Conservation (phyloP, 1,140 invertebrate species). For the Geopemphigus sp. region DNA sequence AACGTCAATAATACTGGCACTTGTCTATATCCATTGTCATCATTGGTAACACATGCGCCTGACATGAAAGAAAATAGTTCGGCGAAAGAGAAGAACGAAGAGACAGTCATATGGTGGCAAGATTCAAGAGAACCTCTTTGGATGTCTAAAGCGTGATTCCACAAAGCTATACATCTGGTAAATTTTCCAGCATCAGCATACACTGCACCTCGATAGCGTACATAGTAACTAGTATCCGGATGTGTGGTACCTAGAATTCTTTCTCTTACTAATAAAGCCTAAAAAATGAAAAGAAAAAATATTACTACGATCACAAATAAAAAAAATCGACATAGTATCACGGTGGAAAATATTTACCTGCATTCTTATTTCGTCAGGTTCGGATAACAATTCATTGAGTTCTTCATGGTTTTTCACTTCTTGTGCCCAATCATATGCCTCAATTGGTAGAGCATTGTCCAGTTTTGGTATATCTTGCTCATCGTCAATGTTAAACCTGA, state of each 20-base stretch:
- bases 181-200: constrained; percentile 94
- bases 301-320: neutral
- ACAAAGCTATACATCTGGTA: constrained; percentile 84
- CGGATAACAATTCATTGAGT: constrained; percentile 81
- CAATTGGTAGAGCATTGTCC: constrained; percentile 65
- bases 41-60: constrained; percentile 61
- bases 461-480: constrained; percentile 64
- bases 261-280: constrained; percentile 85
- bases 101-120: constrained; percentile 92
- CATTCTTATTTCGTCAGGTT: constrained; percentile 95
- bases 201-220: constrained; percentile 80
- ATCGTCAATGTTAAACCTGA: constrained; percentile 63
- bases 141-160: constrained; percentile 97
- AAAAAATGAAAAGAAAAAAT: neutral
- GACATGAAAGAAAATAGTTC: constrained; percentile 95
- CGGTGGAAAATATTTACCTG: constrained; percentile 70
- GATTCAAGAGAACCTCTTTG: constrained; percentile 89
- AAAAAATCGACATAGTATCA: constrained; percentile 67
- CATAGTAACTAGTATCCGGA: constrained; percentile 95
- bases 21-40: constrained; percentile 52
- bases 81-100: constrained; percentile 86
- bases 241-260: constrained; percentile 88
- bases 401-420: constrained; percentile 77
- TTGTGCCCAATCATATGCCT: constrained; percentile 82
- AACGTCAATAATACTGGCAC: constrained; percentile 54